Evolutionary conservation across 2,888 invertebrate genomes (phyloP), one percentile per base, ranked within the genome.

Genomic region (Orthosia gracilis): DNA sequence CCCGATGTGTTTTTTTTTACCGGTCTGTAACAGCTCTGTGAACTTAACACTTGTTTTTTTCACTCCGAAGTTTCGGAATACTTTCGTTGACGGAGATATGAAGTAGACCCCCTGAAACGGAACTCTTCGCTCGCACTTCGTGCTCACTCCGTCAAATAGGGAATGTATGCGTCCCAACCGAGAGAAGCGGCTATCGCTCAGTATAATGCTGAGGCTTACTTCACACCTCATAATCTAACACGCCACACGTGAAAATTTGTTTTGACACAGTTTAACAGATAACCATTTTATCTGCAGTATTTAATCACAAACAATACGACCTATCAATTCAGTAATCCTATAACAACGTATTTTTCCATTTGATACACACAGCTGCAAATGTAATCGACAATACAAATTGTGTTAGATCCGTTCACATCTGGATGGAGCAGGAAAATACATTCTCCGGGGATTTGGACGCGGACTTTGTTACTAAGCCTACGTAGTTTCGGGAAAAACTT

Each of bases 271-370:
- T 52, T 26, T 21, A 40, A 18, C 1, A 26, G 26, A 76, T 76
- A 11, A 66, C 18, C 5, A 0, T n/a, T 40, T 26, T 64, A 76
- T 73, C 76, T 26, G 17, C 11, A 57, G 45, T 18, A 57, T 58
- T 15, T 57, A 65, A 67, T 59, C 21, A 21, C 17, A 73, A 58
- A 52, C 11, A 40, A 45, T 23, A 40, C 40, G 5, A 50, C 17
- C 26, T 70, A 71, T 50, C 47, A 13, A 17, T 66, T 18, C 17
- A n/a, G 4, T 54, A 49, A 49, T 61, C 40, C 12, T 15, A 18
- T 13, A 21, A 26, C 21, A 59, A 59, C 52, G 31, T 69, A 18
- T 61, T 73, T 76, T 80, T 64, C 63, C 80, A 59, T 59, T 76
- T 23, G 26, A 18, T 21, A 23, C 13, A 45, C 50, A 45, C 54